Evolutionary conservation across 1,140 invertebrate species (phyloP), one percentile per base, ranked within the genome.

Genomic region (Sipha flava): DNA sequence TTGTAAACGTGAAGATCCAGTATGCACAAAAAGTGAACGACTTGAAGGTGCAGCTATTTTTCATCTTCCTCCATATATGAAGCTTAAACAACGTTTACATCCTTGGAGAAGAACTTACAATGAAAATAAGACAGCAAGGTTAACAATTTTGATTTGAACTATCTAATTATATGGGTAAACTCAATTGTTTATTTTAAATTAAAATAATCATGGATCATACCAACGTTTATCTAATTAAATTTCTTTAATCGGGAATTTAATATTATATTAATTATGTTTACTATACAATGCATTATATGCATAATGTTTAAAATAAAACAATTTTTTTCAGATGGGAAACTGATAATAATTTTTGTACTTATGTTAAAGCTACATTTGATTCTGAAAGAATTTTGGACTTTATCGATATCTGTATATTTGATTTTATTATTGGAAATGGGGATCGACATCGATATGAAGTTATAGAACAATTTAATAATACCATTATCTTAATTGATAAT

Each of bases 391-490:
- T 62, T 37, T 86, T 96, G 66, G 95, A 98, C 86, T 87, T 98
- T 49, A 89, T 97, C 75, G 95, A 97, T 86, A 90, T 91, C 18
- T 88, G 94, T 2, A 90, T 97, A 81, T 96, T 98, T 85, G 96
- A 98, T 86, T 98, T 95, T 86, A 87, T 98, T 2, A 92, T 97
- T 85, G 94, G 95, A 85, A 98, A 98, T 87, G 96, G 95, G 1
- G 96, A 98, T 86, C 87, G 96, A 21, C 95, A 98, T 88, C 92
- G 94, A 85, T 97, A 95, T 84, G 95, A 98, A 86, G 89, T 94
- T 68, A 83, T 87, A 80, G 84, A 80, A 52, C n/a, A 57, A 26
- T 57, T 86, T 83, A 84, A 87, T 52, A 84, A 86, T 16, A 89
- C 89, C 80, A 88, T 97, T 64, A 83, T 97, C 23, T 86, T 96